Evolutionary conservation across 2,888 invertebrate genomes (phyloP), one percentile per base, ranked within the genome.

Genomic region (Calliopum simillimum): DNA sequence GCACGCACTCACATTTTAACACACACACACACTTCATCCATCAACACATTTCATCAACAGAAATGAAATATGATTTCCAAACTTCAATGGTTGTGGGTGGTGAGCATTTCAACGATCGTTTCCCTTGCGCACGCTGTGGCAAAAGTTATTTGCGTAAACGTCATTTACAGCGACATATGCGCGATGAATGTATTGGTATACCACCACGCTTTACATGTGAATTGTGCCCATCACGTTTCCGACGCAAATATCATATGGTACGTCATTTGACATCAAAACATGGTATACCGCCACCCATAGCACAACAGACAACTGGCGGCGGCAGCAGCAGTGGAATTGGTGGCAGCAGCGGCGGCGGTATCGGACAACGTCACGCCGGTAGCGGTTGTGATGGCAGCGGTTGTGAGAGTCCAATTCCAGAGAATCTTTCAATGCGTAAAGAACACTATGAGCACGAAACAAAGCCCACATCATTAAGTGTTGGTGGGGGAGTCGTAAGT

Each of bases 111-210:
- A 77, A 77, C 19, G 85, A 86, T 69, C 87, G 88, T 71, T 89
- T 88, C 78, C 84, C 85, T 21, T 90, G 90, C 80, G 81, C 83
- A 66, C 87, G 87, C 58, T 91, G 90, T 76, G 87, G 87, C 75
- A 89, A 89, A 82, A 88, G 87, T 71, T 91, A 91, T 81, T 86
- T 88, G 78, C 87, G 90, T 56, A 90, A 90, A 79, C 89, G 90
- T 55, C 90, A 90, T 71, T 81, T 91, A 71, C 88, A 89, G 75
- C 87, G 90, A 11, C 90, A 90, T 75, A 85, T 88, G 77, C 87
- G 87, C 58, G 88, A 87, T 75, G 88, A 88, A 78, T 88, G 88
- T 76, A 85, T 88, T 68, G 87, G 86, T 71, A 87, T 87, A 71
- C 85, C 86, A 74, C 89, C 89, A 44, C 85, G 87, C 33, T 89